Evolutionary conservation across 2,888 invertebrate genomes (phyloP).

Genomic region (Amphiduros pacificus): DNA sequence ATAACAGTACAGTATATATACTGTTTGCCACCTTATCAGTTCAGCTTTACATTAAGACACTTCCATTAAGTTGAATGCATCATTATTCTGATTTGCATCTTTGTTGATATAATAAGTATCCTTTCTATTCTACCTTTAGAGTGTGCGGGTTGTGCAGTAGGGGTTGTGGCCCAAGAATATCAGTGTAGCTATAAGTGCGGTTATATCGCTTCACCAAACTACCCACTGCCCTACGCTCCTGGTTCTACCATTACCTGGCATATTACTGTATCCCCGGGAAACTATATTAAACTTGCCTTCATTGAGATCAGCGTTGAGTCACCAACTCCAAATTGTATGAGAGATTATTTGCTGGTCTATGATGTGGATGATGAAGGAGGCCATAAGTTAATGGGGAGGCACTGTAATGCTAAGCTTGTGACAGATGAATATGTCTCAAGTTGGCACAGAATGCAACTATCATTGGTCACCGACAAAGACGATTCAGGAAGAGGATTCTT

Average conservation of each 20-base stretch:
- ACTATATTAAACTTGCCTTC: slow-evolving; percentile 41
- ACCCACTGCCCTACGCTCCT: slow-evolving; percentile 39
- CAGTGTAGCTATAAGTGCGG: slow-evolving; percentile 31
- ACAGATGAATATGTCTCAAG: slow-evolving; percentile 36
- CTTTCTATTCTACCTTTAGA: too few species aligned
- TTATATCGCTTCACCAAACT: slow-evolving; percentile 39
- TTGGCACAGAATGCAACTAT: slow-evolving; percentile 39
- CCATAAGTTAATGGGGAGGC: slow-evolving; percentile 34
- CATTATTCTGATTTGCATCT: too few species aligned
- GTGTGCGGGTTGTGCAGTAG: slow-evolving; percentile 7
- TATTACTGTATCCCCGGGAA: slow-evolving; percentile 35
- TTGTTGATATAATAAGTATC: too few species aligned
- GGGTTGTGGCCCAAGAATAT: too few species aligned
- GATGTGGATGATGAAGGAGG: slow-evolving; percentile 42
- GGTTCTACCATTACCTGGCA: slow-evolving; percentile 35
- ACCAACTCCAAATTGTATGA: background rate
- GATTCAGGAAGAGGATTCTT: slow-evolving; percentile 38
- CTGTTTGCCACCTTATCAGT: too few species aligned
- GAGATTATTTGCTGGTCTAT: slow-evolving; percentile 28
- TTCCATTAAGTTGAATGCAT: too few species aligned
- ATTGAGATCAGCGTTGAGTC: slow-evolving; percentile 40
- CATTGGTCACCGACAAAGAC: slow-evolving; percentile 40
- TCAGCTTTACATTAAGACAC: too few species aligned
- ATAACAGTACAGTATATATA: too few species aligned
- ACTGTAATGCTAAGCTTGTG: slow-evolving; percentile 34